Conservation (phyloP, 2,888 invertebrate genomes). For the Trichopria drosophilae region DNA sequence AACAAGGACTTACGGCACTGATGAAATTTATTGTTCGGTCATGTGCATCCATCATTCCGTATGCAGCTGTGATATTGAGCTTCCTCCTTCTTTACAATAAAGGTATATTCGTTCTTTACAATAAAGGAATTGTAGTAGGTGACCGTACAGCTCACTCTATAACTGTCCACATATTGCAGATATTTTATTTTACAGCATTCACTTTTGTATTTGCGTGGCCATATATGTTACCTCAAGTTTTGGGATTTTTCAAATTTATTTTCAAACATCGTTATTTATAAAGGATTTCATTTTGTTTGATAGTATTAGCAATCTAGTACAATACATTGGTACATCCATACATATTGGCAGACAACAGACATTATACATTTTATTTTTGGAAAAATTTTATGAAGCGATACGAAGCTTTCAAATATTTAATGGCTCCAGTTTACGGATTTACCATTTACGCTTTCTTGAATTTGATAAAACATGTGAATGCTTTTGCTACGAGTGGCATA, state of each 20-base stretch:
- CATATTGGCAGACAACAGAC: slow-evolving; percentile 92
- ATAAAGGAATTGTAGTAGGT: slow-evolving; percentile 90
- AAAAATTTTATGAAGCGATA: slow-evolving; percentile 77
- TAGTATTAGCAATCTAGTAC: slow-evolving; percentile 63
- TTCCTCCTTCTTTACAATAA: no score
- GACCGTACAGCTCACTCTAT: slow-evolving; percentile 86
- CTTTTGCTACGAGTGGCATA: slow-evolving; percentile 62
- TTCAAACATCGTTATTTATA: slow-evolving; percentile 58
- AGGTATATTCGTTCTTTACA: slow-evolving; percentile 75
- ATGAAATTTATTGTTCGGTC: slow-evolving; percentile 38
- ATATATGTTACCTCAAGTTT: slow-evolving; percentile 61
- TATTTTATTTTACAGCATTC: slow-evolving; percentile 82
- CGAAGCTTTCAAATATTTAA: slow-evolving; percentile 66
- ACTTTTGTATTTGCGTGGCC: slow-evolving; percentile 70
- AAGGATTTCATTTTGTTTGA: slow-evolving; percentile 51
- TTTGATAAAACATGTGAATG: slow-evolving; percentile 53
- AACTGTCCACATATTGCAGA: slow-evolving; percentile 80
- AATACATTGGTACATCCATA: slow-evolving; percentile 91
- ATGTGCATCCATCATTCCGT: slow-evolving; percentile 50
- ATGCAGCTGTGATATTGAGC: slow-evolving; percentile 59
- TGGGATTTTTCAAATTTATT: slow-evolving; percentile 60
- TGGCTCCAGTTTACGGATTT: slow-evolving; percentile 76
- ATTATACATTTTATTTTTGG: slow-evolving; percentile 96
- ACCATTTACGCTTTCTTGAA: slow-evolving; percentile 64
- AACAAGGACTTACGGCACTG: slow-evolving; percentile 38